Evolutionary conservation across 2,113 vertebrate species (phyloP).

Genomic region (Scomber scombrus): DNA sequence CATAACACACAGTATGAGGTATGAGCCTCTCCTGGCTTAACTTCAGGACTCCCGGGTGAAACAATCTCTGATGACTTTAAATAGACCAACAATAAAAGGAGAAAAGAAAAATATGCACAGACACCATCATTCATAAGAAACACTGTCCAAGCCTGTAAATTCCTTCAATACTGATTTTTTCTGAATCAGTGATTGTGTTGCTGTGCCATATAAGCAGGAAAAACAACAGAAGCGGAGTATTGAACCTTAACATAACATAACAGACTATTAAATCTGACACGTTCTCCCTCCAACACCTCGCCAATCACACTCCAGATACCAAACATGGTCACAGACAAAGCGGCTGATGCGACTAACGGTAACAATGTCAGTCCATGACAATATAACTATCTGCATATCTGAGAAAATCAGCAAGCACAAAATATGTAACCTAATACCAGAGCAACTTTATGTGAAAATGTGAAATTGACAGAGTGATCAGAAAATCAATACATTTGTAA

Average conservation of each 20-base stretch:
- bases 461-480: neutral
- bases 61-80: constrained; percentile 57
- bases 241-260: constrained; percentile 40
- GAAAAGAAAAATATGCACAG: constrained; percentile 21
- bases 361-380: constrained; percentile 45
- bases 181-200: neutral
- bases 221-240: neutral
- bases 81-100: constrained; percentile 58
- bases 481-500: neutral
- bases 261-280: constrained; percentile 58
- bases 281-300: constrained; percentile 54
- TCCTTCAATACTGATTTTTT: neutral
- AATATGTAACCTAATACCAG: neutral
- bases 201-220: neutral
- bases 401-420: neutral
- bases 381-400: constrained; percentile 20
- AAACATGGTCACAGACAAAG: constrained; percentile 77
- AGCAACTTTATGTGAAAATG: neutral
- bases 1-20: constrained; percentile 47
- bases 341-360: constrained; percentile 22
- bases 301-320: constrained; percentile 74
- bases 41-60: constrained; percentile 58
- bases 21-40: constrained; percentile 58
- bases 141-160: neutral
- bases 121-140: constrained; percentile 21